Percentiles rank a stretch among this genome's conserved stretches.
Conservation (phyloP, 2,888 invertebrate species). For the Lysandra coridon region DNA sequence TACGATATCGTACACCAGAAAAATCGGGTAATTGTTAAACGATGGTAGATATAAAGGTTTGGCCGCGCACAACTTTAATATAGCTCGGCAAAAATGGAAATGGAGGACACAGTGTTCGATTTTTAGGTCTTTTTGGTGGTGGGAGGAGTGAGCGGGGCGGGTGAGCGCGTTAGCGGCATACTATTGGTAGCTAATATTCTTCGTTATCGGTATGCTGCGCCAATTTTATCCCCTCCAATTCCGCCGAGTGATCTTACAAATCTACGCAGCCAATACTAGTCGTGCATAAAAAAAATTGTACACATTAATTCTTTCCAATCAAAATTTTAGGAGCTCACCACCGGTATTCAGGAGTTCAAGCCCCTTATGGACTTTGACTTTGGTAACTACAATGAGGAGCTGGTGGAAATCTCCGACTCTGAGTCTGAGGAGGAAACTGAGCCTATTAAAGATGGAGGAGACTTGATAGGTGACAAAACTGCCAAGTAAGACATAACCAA, state of each 20-base stretch:
- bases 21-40: constrained; percentile 50
- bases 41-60: not conserved
- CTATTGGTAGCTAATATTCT: too few relatives aligned
- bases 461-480: constrained; percentile 49
- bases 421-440: constrained; percentile 60
- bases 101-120: too few relatives aligned
- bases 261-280: too few relatives aligned
- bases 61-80: not conserved
- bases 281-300: too few relatives aligned
- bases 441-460: constrained; percentile 39
- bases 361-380: constrained; percentile 57
- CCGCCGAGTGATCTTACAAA: too few relatives aligned
- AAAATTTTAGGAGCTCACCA: constrained; percentile 52
- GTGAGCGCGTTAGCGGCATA: too few relatives aligned
- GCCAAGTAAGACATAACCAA: constrained; percentile 52
- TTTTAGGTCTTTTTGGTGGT: too few relatives aligned
- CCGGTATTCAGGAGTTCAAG: constrained; percentile 54
- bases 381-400: constrained; percentile 49
- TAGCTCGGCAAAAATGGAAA: too few relatives aligned
- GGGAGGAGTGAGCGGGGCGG: too few relatives aligned
- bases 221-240: too few relatives aligned
- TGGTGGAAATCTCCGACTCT: constrained; percentile 75
- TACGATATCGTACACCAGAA: constrained; percentile 46
- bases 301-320: not conserved
- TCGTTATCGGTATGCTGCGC: too few relatives aligned